These are phyloP conservation scores for Rhingia rostrata DNA, from an alignment of 2,888 invertebrate genomes.

Conservation along the genomic window DNA sequence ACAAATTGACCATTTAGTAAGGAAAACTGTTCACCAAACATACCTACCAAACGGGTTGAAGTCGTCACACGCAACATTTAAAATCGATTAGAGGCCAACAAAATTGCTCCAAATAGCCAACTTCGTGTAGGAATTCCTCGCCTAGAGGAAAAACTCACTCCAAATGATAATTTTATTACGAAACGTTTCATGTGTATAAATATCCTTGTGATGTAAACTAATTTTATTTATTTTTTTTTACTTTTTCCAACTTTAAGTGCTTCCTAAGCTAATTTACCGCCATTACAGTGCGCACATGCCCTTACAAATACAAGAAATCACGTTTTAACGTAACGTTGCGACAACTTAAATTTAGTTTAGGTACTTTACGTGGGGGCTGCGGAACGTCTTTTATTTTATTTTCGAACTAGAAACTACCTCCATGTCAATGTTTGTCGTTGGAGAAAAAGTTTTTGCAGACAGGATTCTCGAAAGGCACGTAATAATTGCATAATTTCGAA, in stretches of 20 bases:
- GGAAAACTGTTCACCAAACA: conserved; percentile 14
- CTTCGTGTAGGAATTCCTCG: conserved; percentile 10
- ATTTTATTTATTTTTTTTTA: neutral
- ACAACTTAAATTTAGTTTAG: conserved; percentile 32
- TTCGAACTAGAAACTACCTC: neutral
- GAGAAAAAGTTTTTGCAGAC: conserved; percentile 19
- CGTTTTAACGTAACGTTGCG: conserved; percentile 38
- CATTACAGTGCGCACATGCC: conserved; percentile 47
- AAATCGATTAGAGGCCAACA: conserved; percentile 48
- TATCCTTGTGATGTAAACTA: neutral
- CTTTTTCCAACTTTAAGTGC: conserved; percentile 31
- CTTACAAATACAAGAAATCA: conserved; percentile 46
- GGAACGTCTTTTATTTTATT: neutral
- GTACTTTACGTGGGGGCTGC: conserved; percentile 37
- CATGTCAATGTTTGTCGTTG: conserved; percentile 46
- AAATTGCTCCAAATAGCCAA: conserved; percentile 2
- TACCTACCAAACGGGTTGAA: neutral
- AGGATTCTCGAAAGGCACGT: conserved; percentile 15
- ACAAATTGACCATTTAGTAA: conserved; percentile 51
- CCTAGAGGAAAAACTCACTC: conserved; percentile 1
- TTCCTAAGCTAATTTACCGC: conserved; percentile 51
- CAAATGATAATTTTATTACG: conserved; percentile 52
- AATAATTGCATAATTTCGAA: conserved; percentile 11
- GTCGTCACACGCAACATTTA: conserved; percentile 47
- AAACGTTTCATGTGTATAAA: conserved; percentile 32